phyloP scores from a whole-genome alignment of 2,888 invertebrate species.

The Leucophora obtusa region DNA sequence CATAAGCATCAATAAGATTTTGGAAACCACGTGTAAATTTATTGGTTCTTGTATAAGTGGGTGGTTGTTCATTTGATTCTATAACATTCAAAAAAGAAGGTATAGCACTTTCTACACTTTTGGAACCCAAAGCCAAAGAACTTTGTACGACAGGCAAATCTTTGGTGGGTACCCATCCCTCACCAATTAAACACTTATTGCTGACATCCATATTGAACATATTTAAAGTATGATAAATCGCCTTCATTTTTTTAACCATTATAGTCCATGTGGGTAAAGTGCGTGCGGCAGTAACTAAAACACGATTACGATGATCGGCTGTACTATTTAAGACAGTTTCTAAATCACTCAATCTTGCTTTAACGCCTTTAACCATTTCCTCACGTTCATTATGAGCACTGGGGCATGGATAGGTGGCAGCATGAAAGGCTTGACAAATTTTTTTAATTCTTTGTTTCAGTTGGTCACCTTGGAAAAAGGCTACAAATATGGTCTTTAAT shows the following conservation, averaged over 20 bases:
- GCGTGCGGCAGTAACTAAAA: conserved; percentile 88
- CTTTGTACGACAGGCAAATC: conserved; percentile 87
- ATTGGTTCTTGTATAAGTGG: conserved; percentile 95
- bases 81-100: conserved; percentile 96
- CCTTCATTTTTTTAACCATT: conserved; percentile 92
- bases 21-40: conserved; percentile 96
- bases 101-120: conserved; percentile 90
- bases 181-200: conserved; percentile 92
- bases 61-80: conserved; percentile 88
- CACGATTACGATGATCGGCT: conserved; percentile 89
- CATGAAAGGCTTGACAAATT: conserved; percentile 92
- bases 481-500: conserved; percentile 89
- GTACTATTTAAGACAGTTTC: conserved; percentile 88
- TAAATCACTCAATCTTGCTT: conserved; percentile 89
- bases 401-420: conserved; percentile 92
- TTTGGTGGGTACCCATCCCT: conserved; percentile 90
- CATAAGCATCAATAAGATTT: conserved; percentile 94
- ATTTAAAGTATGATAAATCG: conserved; percentile 95
- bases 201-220: conserved; percentile 94
- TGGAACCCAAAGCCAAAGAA: conserved; percentile 90
- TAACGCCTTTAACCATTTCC: conserved; percentile 90
- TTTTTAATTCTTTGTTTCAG: conserved; percentile 91
- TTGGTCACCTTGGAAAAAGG: conserved; percentile 91
- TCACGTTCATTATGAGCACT: conserved; percentile 87
- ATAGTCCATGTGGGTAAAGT: conserved; percentile 90